These are phyloP conservation scores for Paramuricea clavata DNA, from an alignment of 92 coral and sea anemone species.

Conservation along the genomic window DNA sequence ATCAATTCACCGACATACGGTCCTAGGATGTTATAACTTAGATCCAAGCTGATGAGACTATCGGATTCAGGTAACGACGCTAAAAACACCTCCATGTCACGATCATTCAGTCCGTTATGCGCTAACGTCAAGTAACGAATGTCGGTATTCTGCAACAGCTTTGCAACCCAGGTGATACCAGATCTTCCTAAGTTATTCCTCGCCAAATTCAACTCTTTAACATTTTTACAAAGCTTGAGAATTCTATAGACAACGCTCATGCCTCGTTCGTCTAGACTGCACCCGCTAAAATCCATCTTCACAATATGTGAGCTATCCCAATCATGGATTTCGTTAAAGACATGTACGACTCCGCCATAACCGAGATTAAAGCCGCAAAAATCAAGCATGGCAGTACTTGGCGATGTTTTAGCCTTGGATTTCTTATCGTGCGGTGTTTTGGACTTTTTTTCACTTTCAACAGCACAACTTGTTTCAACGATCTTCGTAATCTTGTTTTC, in stretches of 20 bases:
- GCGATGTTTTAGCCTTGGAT: background rate
- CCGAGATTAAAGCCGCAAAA: constrained; percentile 77
- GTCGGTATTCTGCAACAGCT: constrained; percentile 63
- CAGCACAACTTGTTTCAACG: background rate
- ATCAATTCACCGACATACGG: background rate
- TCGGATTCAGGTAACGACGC: constrained; percentile 57
- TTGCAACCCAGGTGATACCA: constrained; percentile 68
- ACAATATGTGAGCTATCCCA: background rate
- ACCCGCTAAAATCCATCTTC: constrained; percentile 20
- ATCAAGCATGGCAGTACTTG: constrained; percentile 43
- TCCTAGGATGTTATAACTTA: constrained; percentile 77
- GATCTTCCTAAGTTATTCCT: constrained; percentile 69
- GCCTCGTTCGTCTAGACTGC: constrained; percentile 52
- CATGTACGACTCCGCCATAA: constrained; percentile 57
- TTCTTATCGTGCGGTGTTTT: too few relatives aligned
- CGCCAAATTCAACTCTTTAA: constrained; percentile 79
- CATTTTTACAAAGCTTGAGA: constrained; percentile 46
- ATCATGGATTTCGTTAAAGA: background rate
- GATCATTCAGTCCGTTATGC: constrained; percentile 76
- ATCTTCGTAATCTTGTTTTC: background rate
- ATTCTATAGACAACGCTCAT: constrained; percentile 76
- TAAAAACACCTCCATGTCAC: constrained; percentile 62
- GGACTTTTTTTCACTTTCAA: background rate
- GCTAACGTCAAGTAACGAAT: constrained; percentile 73
- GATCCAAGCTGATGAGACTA: constrained; percentile 67